phyloP scores from a whole-genome alignment of 2,797 vertebrate genomes.

The Decapterus maruadsi region DNA sequence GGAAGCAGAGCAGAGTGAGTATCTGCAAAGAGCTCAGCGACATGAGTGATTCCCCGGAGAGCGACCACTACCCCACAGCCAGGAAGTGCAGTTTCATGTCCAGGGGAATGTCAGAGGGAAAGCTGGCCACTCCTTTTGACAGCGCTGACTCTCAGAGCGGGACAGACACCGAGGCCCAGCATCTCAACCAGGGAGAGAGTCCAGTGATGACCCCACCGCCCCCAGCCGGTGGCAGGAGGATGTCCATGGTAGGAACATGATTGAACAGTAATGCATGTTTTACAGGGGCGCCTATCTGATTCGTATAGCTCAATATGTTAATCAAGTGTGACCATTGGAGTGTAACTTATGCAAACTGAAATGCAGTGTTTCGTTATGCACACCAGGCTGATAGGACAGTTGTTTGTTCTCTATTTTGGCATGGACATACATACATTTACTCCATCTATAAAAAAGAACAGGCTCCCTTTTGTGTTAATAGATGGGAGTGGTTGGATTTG shows the following conservation, averaged over 20 bases:
- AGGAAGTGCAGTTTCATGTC: conserved; percentile 92
- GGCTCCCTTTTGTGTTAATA: too few relatives aligned
- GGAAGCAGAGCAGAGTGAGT: conserved; percentile 87
- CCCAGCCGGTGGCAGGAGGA: conserved; percentile 84
- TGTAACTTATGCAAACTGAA: background rate
- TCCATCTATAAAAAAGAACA: too few relatives aligned
- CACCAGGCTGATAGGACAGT: too few relatives aligned
- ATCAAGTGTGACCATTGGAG: background rate
- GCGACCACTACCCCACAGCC: conserved; percentile 81
- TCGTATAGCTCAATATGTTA: background rate
- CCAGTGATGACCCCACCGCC: conserved; percentile 81
- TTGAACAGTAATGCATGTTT: background rate
- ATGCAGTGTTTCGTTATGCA: too few relatives aligned
- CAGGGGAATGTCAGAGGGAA: conserved; percentile 87
- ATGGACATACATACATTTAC: too few relatives aligned
- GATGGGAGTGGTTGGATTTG: too few relatives aligned
- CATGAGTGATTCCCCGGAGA: conserved; percentile 85
- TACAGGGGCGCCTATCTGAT: background rate
- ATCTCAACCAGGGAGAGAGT: conserved; percentile 79
- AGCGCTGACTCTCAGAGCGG: conserved; percentile 82
- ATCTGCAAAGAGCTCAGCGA: conserved; percentile 85
- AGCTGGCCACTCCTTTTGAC: conserved; percentile 80
- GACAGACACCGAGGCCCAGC: conserved; percentile 78
- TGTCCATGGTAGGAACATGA: conserved; percentile 92
- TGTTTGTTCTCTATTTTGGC: too few relatives aligned